A percentile compares a stretch with the other conserved stretches of the same genome.
Evolutionary conservation across 2,113 vertebrate species (phyloP).

Genomic region (Haemorhous mexicanus): DNA sequence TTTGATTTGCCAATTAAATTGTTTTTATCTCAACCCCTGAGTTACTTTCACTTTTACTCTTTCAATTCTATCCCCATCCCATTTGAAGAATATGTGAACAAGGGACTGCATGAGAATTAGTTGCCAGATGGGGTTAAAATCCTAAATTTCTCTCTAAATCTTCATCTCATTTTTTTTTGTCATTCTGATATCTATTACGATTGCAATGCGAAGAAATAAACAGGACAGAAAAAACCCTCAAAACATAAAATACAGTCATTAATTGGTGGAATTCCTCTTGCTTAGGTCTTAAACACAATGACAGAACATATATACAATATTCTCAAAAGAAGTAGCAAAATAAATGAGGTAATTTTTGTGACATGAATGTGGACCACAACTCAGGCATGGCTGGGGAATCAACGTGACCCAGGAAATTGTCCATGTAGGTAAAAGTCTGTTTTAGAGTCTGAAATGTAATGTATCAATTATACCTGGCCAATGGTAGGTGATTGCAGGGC

Average conservation of each 20-base stretch:
- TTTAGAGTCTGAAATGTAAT: not conserved
- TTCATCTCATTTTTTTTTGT: not conserved
- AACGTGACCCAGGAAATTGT: not conserved
- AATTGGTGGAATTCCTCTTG: not conserved
- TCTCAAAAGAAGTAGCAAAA: not conserved
- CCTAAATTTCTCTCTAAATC: not conserved
- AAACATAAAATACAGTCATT: not conserved
- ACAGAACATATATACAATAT: not conserved
- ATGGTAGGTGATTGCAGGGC: not conserved
- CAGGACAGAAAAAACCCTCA: not conserved
- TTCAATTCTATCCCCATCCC: not conserved
- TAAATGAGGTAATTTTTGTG: not conserved
- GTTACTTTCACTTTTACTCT: not conserved
- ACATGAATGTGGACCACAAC: not conserved
- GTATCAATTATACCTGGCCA: not conserved
- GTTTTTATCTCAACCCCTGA: not conserved
- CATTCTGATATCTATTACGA: not conserved
- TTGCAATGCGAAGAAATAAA: not conserved
- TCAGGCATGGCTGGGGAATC: fast-evolving
- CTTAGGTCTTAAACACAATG: not conserved
- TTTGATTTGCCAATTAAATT: not conserved
- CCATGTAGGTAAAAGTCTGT: not conserved
- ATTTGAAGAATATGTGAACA: not conserved
- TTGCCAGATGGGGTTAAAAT: not conserved
- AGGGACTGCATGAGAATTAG: not conserved